Evolutionary conservation across 2,888 invertebrate genomes (phyloP).

Genomic region (Eumerus sabulonum): DNA sequence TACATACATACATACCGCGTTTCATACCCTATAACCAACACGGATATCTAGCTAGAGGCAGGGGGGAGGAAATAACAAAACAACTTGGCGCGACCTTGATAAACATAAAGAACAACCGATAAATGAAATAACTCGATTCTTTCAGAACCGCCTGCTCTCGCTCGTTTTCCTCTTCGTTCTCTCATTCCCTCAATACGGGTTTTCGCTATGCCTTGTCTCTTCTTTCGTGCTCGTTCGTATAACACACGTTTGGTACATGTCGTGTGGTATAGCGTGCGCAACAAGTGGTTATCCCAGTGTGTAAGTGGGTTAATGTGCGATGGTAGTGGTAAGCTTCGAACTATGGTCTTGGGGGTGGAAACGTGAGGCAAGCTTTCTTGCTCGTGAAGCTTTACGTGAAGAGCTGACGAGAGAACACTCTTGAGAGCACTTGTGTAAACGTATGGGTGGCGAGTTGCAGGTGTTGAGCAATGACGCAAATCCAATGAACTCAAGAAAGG

Average conservation of each 20-base stretch:
- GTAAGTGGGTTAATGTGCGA: constrained; percentile 13
- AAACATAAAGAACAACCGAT: constrained; percentile 65
- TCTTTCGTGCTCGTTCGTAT: constrained; percentile 28
- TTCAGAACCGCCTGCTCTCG: constrained; percentile 36
- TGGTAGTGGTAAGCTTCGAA: constrained; percentile 20
- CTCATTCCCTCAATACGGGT: too few species aligned
- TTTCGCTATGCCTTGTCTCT: constrained; percentile 45
- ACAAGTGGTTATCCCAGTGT: constrained; percentile 51
- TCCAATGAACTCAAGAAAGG: constrained; percentile 9
- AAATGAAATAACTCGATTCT: constrained; percentile 63
- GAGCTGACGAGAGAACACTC: too few species aligned
- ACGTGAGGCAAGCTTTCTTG: too few species aligned
- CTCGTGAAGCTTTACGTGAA: too few species aligned
- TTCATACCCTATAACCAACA: constrained; percentile 12
- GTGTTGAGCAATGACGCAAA: constrained; percentile 19
- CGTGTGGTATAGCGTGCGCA: constrained; percentile 4
- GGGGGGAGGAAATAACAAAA: constrained; percentile 63
- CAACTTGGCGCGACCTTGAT: constrained; percentile 66
- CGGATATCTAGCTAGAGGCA: constrained; percentile 36
- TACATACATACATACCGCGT: constrained; percentile 11
- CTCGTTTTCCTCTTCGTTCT: background rate
- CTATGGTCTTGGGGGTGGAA: too few species aligned
- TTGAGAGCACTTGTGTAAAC: too few species aligned
- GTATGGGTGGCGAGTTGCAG: too few species aligned
- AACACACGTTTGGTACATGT: too few species aligned